phyloP scores from a whole-genome alignment of 2,888 invertebrate genomes.

The Orgyia antiqua region DNA sequence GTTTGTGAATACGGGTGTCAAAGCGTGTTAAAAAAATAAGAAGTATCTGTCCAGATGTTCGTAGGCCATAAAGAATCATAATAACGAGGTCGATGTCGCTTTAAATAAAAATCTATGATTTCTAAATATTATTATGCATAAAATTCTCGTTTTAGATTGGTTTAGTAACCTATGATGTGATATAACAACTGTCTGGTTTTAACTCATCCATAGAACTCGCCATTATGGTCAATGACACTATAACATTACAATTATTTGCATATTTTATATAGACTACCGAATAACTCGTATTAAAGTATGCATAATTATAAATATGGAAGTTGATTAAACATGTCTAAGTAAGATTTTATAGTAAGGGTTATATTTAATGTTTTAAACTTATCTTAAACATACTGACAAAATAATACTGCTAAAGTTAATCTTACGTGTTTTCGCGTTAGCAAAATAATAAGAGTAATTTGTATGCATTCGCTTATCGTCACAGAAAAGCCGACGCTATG shows the following conservation, averaged over 20 bases:
- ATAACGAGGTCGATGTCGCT: neutral
- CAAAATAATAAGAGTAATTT: no score
- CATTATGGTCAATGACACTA: constrained; percentile 4
- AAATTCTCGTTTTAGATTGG: constrained; percentile 2
- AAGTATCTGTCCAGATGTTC: neutral
- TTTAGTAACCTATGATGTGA: constrained; percentile 6
- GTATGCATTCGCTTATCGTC: no score
- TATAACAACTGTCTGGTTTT: constrained; percentile 1
- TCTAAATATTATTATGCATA: constrained; percentile 1
- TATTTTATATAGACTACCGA: constrained; percentile 1
- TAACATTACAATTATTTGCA: constrained; percentile 1
- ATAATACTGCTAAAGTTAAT: no score
- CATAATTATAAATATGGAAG: no score
- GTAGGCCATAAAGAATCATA: constrained; percentile 1
- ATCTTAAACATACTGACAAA: no score
- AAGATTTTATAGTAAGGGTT: no score
- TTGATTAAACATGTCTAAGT: no score
- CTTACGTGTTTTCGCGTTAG: no score
- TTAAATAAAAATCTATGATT: neutral
- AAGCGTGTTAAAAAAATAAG: neutral
- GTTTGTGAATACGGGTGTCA: no score
- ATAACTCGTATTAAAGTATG: neutral
- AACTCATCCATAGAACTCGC: neutral
- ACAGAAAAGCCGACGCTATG: no score
- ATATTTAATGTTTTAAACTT: no score